Evolutionary conservation across 1,140 invertebrate species (phyloP), one percentile per base, ranked within the genome.

Genomic region (Solenopsis fugax): DNA sequence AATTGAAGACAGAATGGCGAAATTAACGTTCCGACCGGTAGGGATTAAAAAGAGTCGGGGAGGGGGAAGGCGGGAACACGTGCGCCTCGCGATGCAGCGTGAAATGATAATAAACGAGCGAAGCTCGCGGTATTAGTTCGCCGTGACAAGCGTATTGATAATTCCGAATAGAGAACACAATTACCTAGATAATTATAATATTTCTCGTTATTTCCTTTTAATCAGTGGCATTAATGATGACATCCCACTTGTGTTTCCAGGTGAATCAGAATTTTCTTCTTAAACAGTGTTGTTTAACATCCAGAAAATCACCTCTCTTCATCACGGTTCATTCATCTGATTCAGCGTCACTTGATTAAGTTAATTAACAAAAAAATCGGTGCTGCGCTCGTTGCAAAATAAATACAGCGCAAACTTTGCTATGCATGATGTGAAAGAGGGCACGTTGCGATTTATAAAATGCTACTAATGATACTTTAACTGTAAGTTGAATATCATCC

Each of bases 361-460:
- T 75, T 86, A 88, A 88, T 89, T 86, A 88, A 89, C 75, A 80
- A 86, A 82, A 78, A 81, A 86, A 58, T 37, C 54, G 54, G 41
- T 6, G 37, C 21, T 41, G 16, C 18, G 45, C 12, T 52, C 56
- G 67, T 52, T 58, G 56, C 78, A 56, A 50, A 24, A 78, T 77
- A 88, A 88, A 78, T 62, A 73, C 48, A 54, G 52, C 18, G 10
- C 16, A 10, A 56, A 34, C 24, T 56, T 54, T 29, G 41, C 21
- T 45, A 18, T 34, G 41, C 56, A 50, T n/a, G 48, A 75, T 60
- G 80, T 86, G 65, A 85, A 89, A 76, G 75, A 69, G 24, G 52
- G 24, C 48, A 45, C 18, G 12, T 56, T 24, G 10, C 45, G 45
- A 50, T 34, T 45, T 48, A 48, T 7, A 58, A 13, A 76, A 24